Conservation (phyloP, 2,113 vertebrate genomes). For the Dromiciops gliroides region DNA sequence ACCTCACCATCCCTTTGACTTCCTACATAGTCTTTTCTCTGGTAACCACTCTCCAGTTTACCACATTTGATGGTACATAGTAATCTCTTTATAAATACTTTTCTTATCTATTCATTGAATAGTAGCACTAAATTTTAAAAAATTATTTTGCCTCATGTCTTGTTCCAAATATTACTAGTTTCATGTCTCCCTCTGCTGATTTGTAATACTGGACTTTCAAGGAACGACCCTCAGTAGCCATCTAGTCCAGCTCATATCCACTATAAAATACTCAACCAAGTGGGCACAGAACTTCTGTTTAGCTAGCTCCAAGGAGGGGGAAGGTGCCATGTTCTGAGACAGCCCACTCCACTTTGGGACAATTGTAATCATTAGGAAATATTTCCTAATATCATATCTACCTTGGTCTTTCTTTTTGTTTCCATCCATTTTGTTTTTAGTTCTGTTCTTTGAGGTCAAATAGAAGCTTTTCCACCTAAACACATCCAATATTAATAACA, state of each 20-base stretch:
- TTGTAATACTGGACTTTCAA: not conserved
- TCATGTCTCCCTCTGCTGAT: not conserved
- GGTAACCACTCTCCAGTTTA: not conserved
- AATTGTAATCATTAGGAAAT: not conserved
- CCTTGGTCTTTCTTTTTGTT: not conserved
- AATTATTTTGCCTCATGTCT: not conserved
- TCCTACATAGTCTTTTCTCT: not conserved
- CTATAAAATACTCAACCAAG: not conserved
- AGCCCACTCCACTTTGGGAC: not conserved
- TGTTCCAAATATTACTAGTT: not conserved
- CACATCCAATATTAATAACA: not conserved
- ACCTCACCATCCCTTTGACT: not conserved
- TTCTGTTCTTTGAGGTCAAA: not conserved
- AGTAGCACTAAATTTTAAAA: not conserved
- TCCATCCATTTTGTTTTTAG: not conserved
- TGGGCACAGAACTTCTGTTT: not conserved
- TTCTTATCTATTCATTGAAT: not conserved
- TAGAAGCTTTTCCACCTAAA: not conserved
- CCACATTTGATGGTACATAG: not conserved
- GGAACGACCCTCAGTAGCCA: not conserved
- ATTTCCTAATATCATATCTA: not conserved
- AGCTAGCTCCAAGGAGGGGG: not conserved
- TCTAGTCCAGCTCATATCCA: not conserved
- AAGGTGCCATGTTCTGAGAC: not conserved
- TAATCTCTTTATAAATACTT: not conserved